Percentiles rank a stretch among this genome's conserved stretches.
Conservation (phyloP, 2,888 invertebrate genomes). For the Mamestra brassicae region DNA sequence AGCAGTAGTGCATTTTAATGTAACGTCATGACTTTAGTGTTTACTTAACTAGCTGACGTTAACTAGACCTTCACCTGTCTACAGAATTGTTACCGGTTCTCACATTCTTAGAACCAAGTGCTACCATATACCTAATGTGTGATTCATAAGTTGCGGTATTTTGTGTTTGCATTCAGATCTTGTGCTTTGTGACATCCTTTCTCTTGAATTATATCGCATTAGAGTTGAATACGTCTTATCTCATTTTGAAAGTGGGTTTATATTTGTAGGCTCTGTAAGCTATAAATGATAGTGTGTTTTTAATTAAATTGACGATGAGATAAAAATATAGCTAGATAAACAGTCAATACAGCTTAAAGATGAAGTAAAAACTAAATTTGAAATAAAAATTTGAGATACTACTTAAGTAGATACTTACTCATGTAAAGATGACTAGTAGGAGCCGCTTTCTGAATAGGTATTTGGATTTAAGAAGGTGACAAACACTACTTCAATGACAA, state of each 20-base stretch:
- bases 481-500: too few relatives aligned
- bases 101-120: conserved; percentile 57
- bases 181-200: conserved; percentile 62
- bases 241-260: conserved; percentile 35
- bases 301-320: neutral
- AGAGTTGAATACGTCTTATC: conserved; percentile 32
- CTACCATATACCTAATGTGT: conserved; percentile 49
- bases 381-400: neutral
- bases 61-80: conserved; percentile 40
- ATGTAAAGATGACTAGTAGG: too few relatives aligned
- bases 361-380: neutral
- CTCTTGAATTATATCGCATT: conserved; percentile 59
- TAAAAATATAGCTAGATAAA: too few relatives aligned
- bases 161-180: conserved; percentile 56
- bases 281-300: neutral
- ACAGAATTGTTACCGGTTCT: conserved; percentile 44
- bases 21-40: conserved; percentile 2
- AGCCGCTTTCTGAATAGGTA: too few relatives aligned
- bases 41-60: conserved; percentile 42
- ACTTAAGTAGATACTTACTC: neutral
- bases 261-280: neutral
- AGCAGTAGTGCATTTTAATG: neutral
- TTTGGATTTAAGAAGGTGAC: too few relatives aligned
- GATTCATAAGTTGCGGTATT: conserved; percentile 64
- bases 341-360: too few relatives aligned